These are phyloP conservation scores for Chinchilla lanigera DNA, from an alignment of 2,113 vertebrate species.

Conservation along the genomic window DNA sequence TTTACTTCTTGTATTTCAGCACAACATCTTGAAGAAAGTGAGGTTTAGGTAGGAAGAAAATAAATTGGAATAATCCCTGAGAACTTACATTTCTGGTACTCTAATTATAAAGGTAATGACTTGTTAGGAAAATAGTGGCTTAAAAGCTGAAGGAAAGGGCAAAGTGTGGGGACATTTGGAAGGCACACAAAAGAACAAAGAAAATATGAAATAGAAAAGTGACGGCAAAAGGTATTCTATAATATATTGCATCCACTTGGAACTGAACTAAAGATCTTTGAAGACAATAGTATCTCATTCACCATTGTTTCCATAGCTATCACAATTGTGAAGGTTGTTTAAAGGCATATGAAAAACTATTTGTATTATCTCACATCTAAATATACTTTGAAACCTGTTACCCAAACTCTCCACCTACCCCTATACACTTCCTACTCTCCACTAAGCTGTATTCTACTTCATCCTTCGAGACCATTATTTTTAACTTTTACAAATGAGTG, in stretches of 20 bases:
- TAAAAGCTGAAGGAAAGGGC: slow-evolving; percentile 10
- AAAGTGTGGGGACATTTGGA: background rate
- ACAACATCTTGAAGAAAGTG: background rate
- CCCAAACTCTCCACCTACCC: too few relatives aligned
- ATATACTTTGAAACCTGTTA: background rate
- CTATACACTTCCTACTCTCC: background rate
- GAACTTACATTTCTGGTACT: background rate
- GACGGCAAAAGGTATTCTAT: background rate
- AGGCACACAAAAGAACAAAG: background rate
- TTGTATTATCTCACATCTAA: background rate
- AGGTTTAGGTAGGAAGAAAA: background rate
- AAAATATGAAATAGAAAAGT: background rate
- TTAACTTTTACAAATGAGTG: background rate
- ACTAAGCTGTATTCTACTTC: background rate
- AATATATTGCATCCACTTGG: background rate
- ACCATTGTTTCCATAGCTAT: background rate
- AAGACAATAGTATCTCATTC: background rate
- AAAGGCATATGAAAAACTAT: background rate
- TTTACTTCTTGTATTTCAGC: background rate
- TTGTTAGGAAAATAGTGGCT: background rate
- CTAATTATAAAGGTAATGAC: background rate
- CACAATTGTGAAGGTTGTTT: background rate
- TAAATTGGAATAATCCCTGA: background rate
- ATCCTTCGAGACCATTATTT: background rate
- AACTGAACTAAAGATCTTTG: background rate